phyloP scores from a whole-genome alignment of 1,140 invertebrate species.

The Diachasmimorpha longicaudata region DNA sequence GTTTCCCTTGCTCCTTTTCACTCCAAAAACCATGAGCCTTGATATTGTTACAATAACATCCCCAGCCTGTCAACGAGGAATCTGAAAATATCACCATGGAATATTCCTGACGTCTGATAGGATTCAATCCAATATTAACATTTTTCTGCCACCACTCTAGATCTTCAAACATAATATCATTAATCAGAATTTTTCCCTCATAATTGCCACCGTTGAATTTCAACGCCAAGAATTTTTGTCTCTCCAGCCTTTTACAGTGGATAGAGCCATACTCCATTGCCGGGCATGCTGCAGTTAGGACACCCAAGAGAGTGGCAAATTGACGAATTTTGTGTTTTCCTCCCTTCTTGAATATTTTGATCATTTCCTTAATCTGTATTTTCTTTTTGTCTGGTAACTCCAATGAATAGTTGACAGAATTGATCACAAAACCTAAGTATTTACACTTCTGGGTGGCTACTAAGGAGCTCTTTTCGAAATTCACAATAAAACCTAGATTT shows the following conservation, averaged over 20 bases:
- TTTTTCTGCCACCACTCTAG: background rate
- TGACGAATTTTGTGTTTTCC: conserved; percentile 12
- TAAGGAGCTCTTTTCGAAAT: conserved; percentile 18
- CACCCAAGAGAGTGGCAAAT: conserved; percentile 19
- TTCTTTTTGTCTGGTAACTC: conserved; percentile 8
- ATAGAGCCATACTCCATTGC: conserved; percentile 14
- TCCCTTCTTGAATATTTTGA: background rate
- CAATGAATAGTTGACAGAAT: conserved; percentile 4
- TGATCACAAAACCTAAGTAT: conserved; percentile 24
- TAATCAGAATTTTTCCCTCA: background rate
- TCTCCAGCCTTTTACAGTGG: conserved; percentile 21
- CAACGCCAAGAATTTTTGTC: background rate
- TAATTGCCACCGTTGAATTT: background rate
- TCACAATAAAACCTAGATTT: conserved; percentile 23
- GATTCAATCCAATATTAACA: background rate
- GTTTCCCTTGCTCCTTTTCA: conserved; percentile 29
- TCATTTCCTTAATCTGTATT: background rate
- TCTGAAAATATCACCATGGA: conserved; percentile 41
- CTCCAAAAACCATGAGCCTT: conserved; percentile 35
- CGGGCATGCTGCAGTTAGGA: conserved; percentile 11
- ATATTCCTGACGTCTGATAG: conserved; percentile 6
- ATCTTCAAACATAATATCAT: background rate
- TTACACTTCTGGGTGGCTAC: conserved; percentile 17
- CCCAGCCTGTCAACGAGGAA: conserved; percentile 39
- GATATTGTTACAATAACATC: conserved; percentile 27